phyloP scores from a whole-genome alignment of 1,140 invertebrate species.

The Leptestheria dahalacensis region DNA sequence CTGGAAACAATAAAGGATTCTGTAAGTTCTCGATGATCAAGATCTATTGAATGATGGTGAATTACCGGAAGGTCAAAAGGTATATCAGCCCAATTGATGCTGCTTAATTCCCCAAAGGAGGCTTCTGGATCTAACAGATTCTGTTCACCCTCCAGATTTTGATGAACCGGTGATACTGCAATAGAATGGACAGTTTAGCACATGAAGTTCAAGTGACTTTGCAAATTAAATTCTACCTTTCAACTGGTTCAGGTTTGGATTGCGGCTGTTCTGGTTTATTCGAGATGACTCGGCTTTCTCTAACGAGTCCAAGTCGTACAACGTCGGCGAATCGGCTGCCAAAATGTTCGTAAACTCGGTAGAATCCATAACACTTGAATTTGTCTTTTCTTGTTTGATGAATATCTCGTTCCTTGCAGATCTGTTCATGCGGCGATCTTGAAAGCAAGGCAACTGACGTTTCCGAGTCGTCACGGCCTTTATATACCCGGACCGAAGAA shows the following conservation, averaged over 20 bases:
- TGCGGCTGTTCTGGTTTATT: not conserved
- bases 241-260: not conserved
- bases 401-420: not conserved
- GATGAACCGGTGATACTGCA: not conserved
- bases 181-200: constrained; percentile 16
- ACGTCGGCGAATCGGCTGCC: not conserved
- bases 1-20: constrained; percentile 30
- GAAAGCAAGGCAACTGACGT: not conserved
- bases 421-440: not conserved
- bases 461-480: not conserved
- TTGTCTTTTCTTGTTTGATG: not conserved
- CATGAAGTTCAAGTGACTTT: constrained; percentile 23
- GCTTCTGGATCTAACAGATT: no score
- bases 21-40: constrained; percentile 36
- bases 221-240: not conserved
- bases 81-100: constrained; percentile 75
- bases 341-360: not conserved
- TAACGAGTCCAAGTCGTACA: not conserved
- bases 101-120: constrained; percentile 49
- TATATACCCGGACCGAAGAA: not conserved
- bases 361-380: not conserved
- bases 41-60: constrained; percentile 62
- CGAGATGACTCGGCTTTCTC: no score
- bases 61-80: constrained; percentile 61
- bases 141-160: not conserved